phyloP scores from a whole-genome alignment of 2,888 invertebrate genomes.

The Mythimna albipuncta region DNA sequence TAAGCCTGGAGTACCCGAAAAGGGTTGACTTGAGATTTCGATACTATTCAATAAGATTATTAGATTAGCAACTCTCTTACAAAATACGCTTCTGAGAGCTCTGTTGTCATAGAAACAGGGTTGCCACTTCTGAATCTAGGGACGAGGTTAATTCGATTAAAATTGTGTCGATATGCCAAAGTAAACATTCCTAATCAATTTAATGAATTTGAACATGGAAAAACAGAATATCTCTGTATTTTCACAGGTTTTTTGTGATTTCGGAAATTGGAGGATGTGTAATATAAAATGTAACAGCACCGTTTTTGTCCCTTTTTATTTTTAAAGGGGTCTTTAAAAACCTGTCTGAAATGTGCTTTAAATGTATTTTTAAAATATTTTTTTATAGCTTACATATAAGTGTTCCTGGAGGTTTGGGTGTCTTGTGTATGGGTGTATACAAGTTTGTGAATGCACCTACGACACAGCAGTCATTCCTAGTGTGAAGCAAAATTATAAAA shows the following conservation, averaged over 20 bases:
- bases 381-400: too few species aligned
- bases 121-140: conserved; percentile 17
- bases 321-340: too few species aligned
- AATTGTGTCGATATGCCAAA: background rate
- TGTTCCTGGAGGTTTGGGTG: too few species aligned
- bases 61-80: conserved; percentile 25
- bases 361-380: too few species aligned
- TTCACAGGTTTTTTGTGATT: background rate
- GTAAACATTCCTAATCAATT: conserved; percentile 1
- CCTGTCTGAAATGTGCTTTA: too few species aligned
- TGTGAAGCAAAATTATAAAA: too few species aligned
- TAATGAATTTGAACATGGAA: background rate
- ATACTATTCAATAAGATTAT: conserved; percentile 38
- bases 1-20: conserved; percentile 17
- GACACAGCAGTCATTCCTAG: too few species aligned
- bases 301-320: background rate
- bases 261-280: too few species aligned
- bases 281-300: background rate
- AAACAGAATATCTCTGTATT: background rate
- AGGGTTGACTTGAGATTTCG: conserved; percentile 14
- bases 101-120: conserved; percentile 29
- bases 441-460: too few species aligned
- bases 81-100: conserved; percentile 18
- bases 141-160: conserved; percentile 9
- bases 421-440: too few species aligned